Evolutionary conservation across 2,797 vertebrate genomes (phyloP).

Genomic region (Crax fasciolata): DNA sequence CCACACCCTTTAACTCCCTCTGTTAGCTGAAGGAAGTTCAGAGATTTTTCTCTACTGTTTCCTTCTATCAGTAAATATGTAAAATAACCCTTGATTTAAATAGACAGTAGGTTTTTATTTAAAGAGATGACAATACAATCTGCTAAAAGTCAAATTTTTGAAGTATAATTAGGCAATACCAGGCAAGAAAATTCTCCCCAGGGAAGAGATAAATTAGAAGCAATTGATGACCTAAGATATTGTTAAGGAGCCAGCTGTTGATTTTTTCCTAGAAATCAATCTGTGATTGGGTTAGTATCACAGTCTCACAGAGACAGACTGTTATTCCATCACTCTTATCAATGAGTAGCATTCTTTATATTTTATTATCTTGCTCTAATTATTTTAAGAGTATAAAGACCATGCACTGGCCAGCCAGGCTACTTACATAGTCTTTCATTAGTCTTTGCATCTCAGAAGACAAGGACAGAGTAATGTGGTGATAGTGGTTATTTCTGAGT

Average conservation of each 20-base stretch:
- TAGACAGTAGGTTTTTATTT: not conserved
- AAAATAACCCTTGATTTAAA: not conserved
- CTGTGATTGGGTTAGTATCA: not conserved
- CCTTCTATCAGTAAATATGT: not conserved
- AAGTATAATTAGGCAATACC: not conserved
- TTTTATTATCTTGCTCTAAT: slow-evolving; percentile 15
- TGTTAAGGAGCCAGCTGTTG: not conserved
- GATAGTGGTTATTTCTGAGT: not conserved
- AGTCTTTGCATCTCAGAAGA: not conserved
- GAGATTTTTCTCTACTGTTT: not conserved
- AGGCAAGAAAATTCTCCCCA: not conserved
- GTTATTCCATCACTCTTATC: slow-evolving; percentile 2
- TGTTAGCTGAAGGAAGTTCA: not conserved
- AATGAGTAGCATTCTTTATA: slow-evolving; percentile 17
- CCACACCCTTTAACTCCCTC: not conserved
- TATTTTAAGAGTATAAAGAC: slow-evolving; percentile 18
- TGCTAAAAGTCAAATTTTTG: not conserved
- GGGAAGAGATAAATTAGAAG: not conserved
- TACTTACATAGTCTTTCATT: slow-evolving; percentile 21
- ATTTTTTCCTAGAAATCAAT: slow-evolving; percentile 22
- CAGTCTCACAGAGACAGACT: not conserved
- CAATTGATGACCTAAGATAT: not conserved
- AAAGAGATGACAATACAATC: not conserved
- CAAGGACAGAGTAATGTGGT: not conserved
- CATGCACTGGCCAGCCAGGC: not conserved